Evolutionary conservation across 2,888 invertebrate genomes (phyloP).

Genomic region (Lordiphosa andalusiaca): DNA sequence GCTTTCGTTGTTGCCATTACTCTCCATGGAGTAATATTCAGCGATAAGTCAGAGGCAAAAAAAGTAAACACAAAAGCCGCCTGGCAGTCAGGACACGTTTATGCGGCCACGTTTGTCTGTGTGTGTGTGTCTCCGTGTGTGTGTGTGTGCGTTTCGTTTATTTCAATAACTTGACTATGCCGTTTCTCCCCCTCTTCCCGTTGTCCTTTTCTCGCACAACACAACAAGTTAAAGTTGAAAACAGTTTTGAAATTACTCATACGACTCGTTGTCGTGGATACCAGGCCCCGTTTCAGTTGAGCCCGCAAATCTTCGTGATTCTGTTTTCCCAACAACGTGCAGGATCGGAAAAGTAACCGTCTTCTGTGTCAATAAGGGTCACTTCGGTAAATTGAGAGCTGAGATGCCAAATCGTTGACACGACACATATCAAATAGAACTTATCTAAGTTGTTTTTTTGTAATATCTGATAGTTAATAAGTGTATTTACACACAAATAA

Average conservation of each 20-base stretch:
- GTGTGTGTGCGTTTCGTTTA: conserved; percentile 62
- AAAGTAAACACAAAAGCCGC: conserved; percentile 35
- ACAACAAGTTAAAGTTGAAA: conserved; percentile 8
- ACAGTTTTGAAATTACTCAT: conserved; percentile 56
- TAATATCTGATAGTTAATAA: too few species aligned
- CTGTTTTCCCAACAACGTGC: too few species aligned
- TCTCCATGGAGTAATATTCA: conserved; percentile 71
- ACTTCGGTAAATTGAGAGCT: too few species aligned
- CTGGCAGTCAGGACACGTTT: conserved; percentile 32
- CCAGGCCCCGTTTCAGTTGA: too few species aligned
- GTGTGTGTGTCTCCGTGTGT: conserved; percentile 13
- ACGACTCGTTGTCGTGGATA: conserved; percentile 48
- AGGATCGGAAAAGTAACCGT: too few species aligned
- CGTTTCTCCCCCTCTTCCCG: conserved; percentile 16
- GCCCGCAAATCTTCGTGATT: too few species aligned
- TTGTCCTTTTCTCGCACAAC: conserved; percentile 1
- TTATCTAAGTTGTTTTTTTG: too few species aligned
- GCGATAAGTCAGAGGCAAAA: conserved; percentile 59
- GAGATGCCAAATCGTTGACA: too few species aligned
- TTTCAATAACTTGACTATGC: conserved; percentile 63
- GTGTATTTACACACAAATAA: too few species aligned
- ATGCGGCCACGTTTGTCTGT: conserved; percentile 11
- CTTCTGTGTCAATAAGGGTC: too few species aligned
- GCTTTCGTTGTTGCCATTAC: conserved; percentile 45
- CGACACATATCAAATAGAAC: too few species aligned